phyloP scores from a whole-genome alignment of 1,140 invertebrate species.

The Lanistes nyassanus region DNA sequence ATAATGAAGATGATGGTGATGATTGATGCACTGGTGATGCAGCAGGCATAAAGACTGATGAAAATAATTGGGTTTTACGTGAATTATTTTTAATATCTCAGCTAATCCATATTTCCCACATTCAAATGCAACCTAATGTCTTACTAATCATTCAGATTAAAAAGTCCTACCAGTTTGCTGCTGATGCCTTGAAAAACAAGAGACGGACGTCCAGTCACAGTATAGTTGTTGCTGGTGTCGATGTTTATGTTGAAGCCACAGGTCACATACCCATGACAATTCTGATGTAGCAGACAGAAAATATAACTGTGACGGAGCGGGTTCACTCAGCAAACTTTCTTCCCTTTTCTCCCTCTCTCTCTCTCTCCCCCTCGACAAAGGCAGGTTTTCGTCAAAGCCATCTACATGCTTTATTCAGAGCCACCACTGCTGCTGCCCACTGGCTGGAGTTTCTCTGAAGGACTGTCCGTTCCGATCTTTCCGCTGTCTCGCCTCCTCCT shows the following conservation, averaged over 20 bases:
- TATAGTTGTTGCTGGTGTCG: slow-evolving; percentile 43
- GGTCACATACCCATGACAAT: slow-evolving; percentile 85
- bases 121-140: background rate
- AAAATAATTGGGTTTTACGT: no score
- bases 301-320: no score
- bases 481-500: no score
- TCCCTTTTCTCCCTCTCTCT: background rate
- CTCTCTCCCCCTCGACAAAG: no score
- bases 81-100: background rate
- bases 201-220: slow-evolving; percentile 38
- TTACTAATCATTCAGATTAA: background rate
- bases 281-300: slow-evolving; percentile 60
- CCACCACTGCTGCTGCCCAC: no score
- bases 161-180: slow-evolving; percentile 46
- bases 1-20: background rate
- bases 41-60: no score
- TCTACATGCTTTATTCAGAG: no score
- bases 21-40: no score
- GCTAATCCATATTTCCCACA: background rate
- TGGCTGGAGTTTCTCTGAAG: no score
- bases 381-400: no score
- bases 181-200: slow-evolving; percentile 53
- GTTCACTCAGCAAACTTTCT: background rate
- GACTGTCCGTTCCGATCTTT: no score
- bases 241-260: slow-evolving; percentile 76